phyloP scores from a whole-genome alignment of 1,140 invertebrate genomes.

The Ridgeia piscesae region DNA sequence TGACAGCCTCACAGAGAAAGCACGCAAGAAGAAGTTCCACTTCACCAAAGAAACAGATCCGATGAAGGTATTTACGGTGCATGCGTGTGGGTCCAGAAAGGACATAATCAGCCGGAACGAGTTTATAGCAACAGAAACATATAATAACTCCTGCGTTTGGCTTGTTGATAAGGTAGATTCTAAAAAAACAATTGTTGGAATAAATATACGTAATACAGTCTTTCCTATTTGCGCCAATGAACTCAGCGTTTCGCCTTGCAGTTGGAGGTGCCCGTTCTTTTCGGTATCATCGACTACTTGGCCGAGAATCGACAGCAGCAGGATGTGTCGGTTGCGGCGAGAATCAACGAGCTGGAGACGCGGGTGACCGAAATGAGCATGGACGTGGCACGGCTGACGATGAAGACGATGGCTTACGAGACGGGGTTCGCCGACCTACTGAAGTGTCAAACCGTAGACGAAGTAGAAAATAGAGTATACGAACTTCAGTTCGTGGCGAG shows the following conservation, averaged over 20 bases:
- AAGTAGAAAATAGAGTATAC: slow-evolving; percentile 39
- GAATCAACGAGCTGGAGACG: slow-evolving; percentile 51
- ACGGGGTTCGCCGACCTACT: slow-evolving; percentile 42
- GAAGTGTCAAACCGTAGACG: slow-evolving; percentile 37
- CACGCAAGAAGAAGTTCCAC: neutral
- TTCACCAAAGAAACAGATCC: neutral
- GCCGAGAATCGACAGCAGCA: neutral
- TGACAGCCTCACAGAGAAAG: neutral
- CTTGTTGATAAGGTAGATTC: no score
- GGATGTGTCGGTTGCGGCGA: slow-evolving; percentile 31
- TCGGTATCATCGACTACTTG: slow-evolving; percentile 11
- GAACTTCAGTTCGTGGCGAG: slow-evolving; percentile 41
- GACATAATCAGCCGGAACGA: no score
- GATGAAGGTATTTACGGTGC: neutral
- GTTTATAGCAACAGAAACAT: no score
- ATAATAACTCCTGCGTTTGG: no score
- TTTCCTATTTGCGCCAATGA: neutral
- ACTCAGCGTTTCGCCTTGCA: neutral
- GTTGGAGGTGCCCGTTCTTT: neutral
- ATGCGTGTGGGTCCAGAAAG: neutral
- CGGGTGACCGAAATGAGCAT: slow-evolving; percentile 45
- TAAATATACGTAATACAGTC: no score
- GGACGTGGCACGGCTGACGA: slow-evolving; percentile 44
- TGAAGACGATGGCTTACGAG: slow-evolving; percentile 33
- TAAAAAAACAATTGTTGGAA: no score